These are phyloP conservation scores for Dryoscopus gambensis DNA, from an alignment of 2,113 vertebrate genomes.

Conservation along the genomic window DNA sequence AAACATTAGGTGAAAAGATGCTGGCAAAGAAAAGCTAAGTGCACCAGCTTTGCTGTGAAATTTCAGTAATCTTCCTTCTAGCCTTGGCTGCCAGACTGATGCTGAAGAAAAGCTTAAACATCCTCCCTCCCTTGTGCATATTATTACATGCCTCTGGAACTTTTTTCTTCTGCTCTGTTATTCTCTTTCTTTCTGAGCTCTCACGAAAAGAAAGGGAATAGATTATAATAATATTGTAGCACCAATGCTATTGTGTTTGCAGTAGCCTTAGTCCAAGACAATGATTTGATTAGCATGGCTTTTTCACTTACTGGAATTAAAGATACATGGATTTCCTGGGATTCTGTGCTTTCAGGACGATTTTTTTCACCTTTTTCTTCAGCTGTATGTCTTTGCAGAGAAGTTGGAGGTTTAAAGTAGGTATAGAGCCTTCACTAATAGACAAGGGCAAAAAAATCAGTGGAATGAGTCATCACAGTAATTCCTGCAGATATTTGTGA, in stretches of 20 bases:
- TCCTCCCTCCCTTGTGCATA: not conserved
- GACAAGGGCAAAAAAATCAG: not conserved
- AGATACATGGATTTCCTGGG: not conserved
- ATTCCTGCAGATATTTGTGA: not conserved
- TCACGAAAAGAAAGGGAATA: conserved; percentile 9
- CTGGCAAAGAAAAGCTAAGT: not conserved
- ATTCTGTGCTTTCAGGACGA: not conserved
- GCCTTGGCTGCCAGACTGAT: conserved; percentile 2
- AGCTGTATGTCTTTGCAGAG: not conserved
- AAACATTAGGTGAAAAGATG: not conserved
- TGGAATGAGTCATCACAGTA: not conserved
- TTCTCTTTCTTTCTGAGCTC: conserved; percentile 29
- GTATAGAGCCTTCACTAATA: not conserved
- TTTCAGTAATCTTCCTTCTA: conserved; percentile 1
- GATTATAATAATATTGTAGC: conserved; percentile 58
- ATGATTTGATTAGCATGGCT: conserved; percentile 54
- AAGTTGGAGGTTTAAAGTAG: not conserved
- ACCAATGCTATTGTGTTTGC: conserved; percentile 42
- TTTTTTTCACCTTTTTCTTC: not conserved
- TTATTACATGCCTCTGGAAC: conserved; percentile 33
- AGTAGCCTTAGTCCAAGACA: conserved; percentile 38
- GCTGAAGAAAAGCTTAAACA: not conserved
- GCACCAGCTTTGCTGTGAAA: not conserved
- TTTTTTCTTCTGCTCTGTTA: conserved; percentile 29
- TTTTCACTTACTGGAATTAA: conserved; percentile 31